These are phyloP conservation scores for Ameiurus melas DNA, from an alignment of 2,113 vertebrate genomes.

Conservation along the genomic window DNA sequence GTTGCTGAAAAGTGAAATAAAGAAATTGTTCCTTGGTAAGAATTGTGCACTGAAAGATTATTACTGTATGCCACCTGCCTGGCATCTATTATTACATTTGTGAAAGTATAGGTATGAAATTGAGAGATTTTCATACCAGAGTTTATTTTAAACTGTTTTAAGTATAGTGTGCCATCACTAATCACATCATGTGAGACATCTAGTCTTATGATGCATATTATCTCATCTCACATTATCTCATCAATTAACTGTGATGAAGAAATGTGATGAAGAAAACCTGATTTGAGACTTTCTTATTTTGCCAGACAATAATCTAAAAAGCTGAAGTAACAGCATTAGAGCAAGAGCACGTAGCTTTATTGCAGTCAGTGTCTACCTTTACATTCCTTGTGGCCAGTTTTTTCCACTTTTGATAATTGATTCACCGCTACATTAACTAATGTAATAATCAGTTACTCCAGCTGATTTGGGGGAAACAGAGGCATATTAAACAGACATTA, in stretches of 20 bases:
- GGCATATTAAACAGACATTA: slow-evolving; percentile 70
- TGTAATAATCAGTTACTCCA: slow-evolving; percentile 71
- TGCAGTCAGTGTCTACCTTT: slow-evolving; percentile 59
- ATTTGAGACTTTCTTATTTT: slow-evolving; percentile 50
- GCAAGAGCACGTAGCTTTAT: slow-evolving; percentile 63
- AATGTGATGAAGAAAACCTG: slow-evolving; percentile 59
- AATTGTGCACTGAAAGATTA: slow-evolving; percentile 17
- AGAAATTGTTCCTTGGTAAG: slow-evolving; percentile 27
- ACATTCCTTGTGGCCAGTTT: slow-evolving; percentile 45
- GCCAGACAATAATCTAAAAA: slow-evolving; percentile 58
- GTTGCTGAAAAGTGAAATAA: slow-evolving; percentile 28
- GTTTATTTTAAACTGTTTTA: slow-evolving; percentile 42
- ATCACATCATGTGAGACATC: slow-evolving; percentile 40
- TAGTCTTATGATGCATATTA: slow-evolving; percentile 69
- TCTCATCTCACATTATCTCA: slow-evolving; percentile 67
- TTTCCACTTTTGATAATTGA: slow-evolving; percentile 69
- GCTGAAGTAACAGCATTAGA: slow-evolving; percentile 60
- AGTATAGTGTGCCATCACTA: slow-evolving; percentile 15
- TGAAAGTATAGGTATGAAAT: slow-evolving; percentile 25
- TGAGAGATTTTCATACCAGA: slow-evolving; percentile 32
- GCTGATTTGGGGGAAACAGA: slow-evolving; percentile 62
- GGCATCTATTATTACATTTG: slow-evolving; percentile 24
- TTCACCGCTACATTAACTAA: slow-evolving; percentile 75
- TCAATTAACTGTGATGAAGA: slow-evolving; percentile 57
- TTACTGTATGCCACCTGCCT: slow-evolving; percentile 19